A percentile compares a stretch with the other conserved stretches of the same genome.
phyloP scores from a whole-genome alignment of 2,113 vertebrate species.

The Phodopus roborovskii region DNA sequence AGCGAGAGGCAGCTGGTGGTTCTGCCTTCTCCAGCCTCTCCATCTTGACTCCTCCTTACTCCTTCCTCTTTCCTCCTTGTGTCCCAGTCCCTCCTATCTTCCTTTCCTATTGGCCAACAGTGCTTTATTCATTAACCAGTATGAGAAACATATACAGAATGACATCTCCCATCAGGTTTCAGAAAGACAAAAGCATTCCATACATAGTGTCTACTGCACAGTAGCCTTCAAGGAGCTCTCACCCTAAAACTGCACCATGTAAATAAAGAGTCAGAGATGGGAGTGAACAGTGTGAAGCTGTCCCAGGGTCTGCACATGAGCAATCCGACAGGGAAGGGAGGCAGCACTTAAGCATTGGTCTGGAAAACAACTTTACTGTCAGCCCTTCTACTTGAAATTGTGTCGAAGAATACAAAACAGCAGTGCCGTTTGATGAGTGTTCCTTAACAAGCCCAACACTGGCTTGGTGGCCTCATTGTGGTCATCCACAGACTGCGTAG shows the following conservation, averaged over 20 bases:
- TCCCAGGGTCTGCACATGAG: background rate
- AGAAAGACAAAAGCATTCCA: background rate
- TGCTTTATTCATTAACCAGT: no score
- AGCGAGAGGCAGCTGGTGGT: no score
- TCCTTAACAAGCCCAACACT: background rate
- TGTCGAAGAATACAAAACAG: background rate
- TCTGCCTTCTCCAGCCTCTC: no score
- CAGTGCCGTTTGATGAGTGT: background rate
- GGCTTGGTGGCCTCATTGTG: background rate
- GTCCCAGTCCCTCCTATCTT: no score
- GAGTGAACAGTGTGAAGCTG: background rate
- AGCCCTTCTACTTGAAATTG: background rate
- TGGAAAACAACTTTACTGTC: background rate
- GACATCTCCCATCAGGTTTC: no score
- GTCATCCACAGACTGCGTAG: background rate
- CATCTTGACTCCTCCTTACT: no score
- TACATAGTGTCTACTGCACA: no score
- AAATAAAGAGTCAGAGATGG: background rate
- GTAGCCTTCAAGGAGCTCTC: background rate
- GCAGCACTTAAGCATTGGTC: fast-evolving
- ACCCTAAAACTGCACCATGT: background rate
- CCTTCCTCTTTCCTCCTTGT: no score
- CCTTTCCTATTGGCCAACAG: no score
- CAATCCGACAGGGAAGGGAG: background rate
- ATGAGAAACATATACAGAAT: no score